Conservation (phyloP, 2,888 invertebrate genomes). For the Hyposoter didymator region DNA sequence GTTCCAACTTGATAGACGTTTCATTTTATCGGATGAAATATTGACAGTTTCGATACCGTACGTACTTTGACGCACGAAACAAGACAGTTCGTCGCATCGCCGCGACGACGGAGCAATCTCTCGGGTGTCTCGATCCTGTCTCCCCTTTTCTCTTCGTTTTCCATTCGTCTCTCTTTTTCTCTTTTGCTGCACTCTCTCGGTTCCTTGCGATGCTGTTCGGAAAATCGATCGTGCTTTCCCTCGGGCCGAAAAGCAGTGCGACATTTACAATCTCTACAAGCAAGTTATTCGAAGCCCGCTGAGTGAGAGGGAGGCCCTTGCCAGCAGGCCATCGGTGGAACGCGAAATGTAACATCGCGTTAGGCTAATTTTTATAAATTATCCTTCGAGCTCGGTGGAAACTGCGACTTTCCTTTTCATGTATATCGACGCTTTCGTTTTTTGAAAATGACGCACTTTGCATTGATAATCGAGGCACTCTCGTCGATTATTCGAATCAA, state of each 20-base stretch:
- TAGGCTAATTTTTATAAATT: too few species aligned
- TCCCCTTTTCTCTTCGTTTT: background rate
- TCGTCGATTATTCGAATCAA: background rate
- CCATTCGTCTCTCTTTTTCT: background rate
- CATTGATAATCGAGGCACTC: background rate
- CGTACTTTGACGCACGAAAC: conserved; percentile 11
- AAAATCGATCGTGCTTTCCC: conserved; percentile 64
- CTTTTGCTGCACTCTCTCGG: background rate
- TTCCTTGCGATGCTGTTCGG: conserved; percentile 1
- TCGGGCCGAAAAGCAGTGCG: conserved; percentile 19
- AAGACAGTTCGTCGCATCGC: conserved; percentile 28
- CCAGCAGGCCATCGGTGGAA: background rate
- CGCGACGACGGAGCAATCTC: conserved; percentile 54
- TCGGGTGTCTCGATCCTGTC: conserved; percentile 54
- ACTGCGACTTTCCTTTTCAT: background rate
- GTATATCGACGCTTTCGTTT: background rate
- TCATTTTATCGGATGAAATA: background rate
- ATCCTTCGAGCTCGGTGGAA: background rate
- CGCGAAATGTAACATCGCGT: too few species aligned
- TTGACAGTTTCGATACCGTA: background rate
- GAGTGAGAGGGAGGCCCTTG: background rate
- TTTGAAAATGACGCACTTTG: background rate
- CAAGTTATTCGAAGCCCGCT: conserved; percentile 28
- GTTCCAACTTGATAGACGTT: too few species aligned
- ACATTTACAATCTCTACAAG: conserved; percentile 27